Conservation (phyloP, 2,888 invertebrate species). For the Acrobasis repandana region DNA sequence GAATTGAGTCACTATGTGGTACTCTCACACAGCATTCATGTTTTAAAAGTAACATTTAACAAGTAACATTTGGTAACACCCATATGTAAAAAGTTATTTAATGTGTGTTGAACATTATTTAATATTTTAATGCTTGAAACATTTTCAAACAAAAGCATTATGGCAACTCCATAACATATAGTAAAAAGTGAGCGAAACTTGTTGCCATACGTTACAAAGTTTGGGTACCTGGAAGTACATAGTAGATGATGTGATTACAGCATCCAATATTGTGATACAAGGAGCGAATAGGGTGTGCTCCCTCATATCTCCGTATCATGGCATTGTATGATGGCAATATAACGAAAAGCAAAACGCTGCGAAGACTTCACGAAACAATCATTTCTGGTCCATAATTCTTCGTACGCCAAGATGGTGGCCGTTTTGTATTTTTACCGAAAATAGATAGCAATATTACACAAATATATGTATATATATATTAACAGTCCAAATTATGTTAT, state of each 20-base stretch:
- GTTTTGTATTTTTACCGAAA: not conserved
- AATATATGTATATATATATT: not conserved
- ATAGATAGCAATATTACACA: not conserved
- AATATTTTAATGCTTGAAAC: too few relatives aligned
- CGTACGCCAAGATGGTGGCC: not conserved
- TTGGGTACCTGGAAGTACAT: slow-evolving; percentile 78
- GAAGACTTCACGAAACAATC: not conserved
- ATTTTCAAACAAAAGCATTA: slow-evolving; percentile 21
- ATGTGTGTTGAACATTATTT: too few relatives aligned
- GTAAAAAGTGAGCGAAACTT: slow-evolving; percentile 41
- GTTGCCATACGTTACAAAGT: slow-evolving; percentile 57
- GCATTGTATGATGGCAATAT: slow-evolving; percentile 45
- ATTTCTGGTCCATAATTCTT: slow-evolving; percentile 10
- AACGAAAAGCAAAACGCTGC: slow-evolving; percentile 34
- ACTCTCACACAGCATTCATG: too few relatives aligned
- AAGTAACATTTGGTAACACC: too few relatives aligned
- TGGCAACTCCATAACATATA: slow-evolving; percentile 6
- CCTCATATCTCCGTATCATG: slow-evolving; percentile 51
- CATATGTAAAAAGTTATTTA: too few relatives aligned
- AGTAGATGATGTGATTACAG: slow-evolving; percentile 72
- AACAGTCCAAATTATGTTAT: not conserved
- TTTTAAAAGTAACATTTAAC: too few relatives aligned
- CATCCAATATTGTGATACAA: slow-evolving; percentile 54
- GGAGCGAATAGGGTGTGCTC: slow-evolving; percentile 54
- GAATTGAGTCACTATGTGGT: too few relatives aligned